phyloP scores from a whole-genome alignment of 2,888 invertebrate genomes.

The Argyresthia goedartella region DNA sequence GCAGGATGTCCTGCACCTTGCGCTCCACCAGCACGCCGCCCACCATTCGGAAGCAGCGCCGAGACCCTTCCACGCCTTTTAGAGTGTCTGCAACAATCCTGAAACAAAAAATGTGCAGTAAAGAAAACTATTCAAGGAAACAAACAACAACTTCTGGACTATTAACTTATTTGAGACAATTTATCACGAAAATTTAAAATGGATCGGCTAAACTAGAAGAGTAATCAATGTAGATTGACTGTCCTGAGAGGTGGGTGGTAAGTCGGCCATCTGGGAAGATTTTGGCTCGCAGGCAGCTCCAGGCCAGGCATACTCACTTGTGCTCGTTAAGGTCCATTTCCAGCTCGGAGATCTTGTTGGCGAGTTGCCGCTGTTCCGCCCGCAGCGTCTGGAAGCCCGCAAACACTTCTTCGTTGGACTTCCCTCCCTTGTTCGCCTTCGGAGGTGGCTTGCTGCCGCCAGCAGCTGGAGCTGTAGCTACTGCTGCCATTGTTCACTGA shows the following conservation, averaged over 20 bases:
- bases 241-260: no score
- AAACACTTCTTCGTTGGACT: constrained; percentile 84
- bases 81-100: constrained; percentile 96
- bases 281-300: background rate
- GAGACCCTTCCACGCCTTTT: constrained; percentile 83
- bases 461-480: no score
- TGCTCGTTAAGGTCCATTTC: constrained; percentile 97
- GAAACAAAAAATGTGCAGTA: no score
- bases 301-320: constrained; percentile 85
- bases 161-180: background rate
- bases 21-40: constrained; percentile 95
- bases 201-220: no score
- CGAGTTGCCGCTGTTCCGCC: constrained; percentile 88
- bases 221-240: background rate
- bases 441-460: constrained; percentile 15
- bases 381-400: constrained; percentile 89
- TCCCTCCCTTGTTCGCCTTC: constrained; percentile 59
- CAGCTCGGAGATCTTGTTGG: constrained; percentile 90
- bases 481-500: constrained; percentile 15
- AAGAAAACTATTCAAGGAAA: constrained; percentile 8
- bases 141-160: no score
- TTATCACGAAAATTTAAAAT: background rate
- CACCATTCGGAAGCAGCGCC: constrained; percentile 94
- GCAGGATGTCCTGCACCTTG: constrained; percentile 91
- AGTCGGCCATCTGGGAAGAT: background rate